Conservation (phyloP, 1,140 invertebrate species). For the Drosophila eugracilis region DNA sequence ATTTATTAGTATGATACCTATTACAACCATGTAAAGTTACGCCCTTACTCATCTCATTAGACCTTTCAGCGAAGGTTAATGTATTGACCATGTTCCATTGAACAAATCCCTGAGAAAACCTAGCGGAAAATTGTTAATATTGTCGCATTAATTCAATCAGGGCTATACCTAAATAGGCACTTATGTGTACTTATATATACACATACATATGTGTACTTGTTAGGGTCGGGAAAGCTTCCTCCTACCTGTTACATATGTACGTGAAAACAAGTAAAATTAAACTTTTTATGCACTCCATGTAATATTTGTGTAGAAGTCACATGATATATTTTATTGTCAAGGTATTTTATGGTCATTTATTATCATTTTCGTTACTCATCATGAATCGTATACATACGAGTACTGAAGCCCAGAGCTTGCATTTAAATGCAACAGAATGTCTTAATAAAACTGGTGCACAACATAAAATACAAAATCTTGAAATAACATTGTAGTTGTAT, state of each 20-base stretch:
- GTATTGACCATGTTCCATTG: background rate
- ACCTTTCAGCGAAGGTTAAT: background rate
- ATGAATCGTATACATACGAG: background rate
- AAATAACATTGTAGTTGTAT: constrained; percentile 1
- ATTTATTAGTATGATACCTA: background rate
- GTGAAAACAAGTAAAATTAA: no score
- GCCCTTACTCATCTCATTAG: no score
- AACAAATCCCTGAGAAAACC: no score
- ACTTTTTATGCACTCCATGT: background rate
- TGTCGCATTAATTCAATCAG: no score
- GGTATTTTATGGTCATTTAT: background rate
- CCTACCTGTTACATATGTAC: constrained; percentile 9
- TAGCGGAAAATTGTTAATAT: no score
- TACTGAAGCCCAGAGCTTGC: background rate
- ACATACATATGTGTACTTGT: background rate
- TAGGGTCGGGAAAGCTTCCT: background rate
- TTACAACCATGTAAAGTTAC: no score
- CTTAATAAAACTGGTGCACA: background rate
- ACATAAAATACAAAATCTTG: background rate
- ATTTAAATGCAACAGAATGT: background rate
- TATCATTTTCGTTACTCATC: background rate
- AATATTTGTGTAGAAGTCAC: background rate
- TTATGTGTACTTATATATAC: background rate
- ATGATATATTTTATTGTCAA: background rate
- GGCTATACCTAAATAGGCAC: background rate